Base-by-base conservation (phyloP, 2,888 invertebrate genomes). In the Melinopterus prodromus region DNA sequence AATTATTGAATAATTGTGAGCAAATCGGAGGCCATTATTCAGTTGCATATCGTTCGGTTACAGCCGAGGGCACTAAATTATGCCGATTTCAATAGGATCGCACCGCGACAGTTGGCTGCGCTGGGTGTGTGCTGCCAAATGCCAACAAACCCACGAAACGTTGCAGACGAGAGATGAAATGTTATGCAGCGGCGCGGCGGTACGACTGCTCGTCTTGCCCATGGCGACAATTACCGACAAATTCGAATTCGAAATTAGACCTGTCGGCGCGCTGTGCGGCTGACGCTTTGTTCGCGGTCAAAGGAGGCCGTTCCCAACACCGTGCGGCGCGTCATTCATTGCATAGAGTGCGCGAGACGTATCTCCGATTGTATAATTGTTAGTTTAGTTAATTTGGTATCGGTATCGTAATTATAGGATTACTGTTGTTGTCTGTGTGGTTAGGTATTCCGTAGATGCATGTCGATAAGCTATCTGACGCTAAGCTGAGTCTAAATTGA, bases 61-160 rank as follows among this genome's bases (percentile, higher is more conserved):
- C 53, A 53, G 53, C 53, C 53, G 53, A 53, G 53, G 53, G 53
- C 53, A 53, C 53, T 53, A 53, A 53, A 53, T 53, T 53, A 53
- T 6, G 9, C 7, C 53, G 53, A 12, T 53, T 53, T 53, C 53
- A 53, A 53, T 53, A 53, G 53, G 53, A 53, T 53, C 53, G 53
- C 53, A 53, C 12, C 53, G 53, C 53, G 53, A 53, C 53, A 53
- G 53, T 53, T 53, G 53, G 53, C 9, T 53, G 53, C 53, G 12
- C 53, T 53, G 38, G 38, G 53, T 53, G 53, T 53, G 12, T 53
- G 53, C 53, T 53, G 53, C 53, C 53, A 53, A 53, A 1, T 53
- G 53, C 9, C 53, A 53, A 12, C 53, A 7, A 53, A 53, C 9
- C 53, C 53, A 53, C 53, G 9, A 53, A 53, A 53, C 5, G 53